Percentiles rank a stretch among this genome's conserved stretches.
phyloP scores from a whole-genome alignment of 2,888 invertebrate species.

The Metellina segmentata region DNA sequence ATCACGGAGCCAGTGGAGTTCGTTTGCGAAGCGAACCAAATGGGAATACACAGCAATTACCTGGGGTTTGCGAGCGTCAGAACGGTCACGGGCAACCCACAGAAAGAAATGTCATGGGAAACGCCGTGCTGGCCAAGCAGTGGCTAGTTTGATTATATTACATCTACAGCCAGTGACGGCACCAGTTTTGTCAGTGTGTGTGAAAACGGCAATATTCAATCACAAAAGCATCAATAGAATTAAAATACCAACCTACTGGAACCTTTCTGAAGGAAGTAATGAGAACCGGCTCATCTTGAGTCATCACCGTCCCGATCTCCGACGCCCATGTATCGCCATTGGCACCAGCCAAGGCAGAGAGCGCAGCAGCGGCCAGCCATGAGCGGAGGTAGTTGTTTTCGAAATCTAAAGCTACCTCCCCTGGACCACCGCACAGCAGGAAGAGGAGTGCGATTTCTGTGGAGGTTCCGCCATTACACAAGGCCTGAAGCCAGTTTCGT shows the following conservation, averaged over 20 bases:
- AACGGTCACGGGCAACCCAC: too few relatives aligned
- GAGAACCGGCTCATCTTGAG: constrained; percentile 86
- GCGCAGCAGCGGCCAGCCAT: constrained; percentile 89
- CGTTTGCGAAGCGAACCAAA: too few relatives aligned
- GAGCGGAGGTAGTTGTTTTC: constrained; percentile 86
- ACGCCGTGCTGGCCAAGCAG: too few relatives aligned
- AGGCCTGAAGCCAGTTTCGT: constrained; percentile 93
- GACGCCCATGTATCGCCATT: constrained; percentile 96
- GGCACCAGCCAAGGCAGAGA: constrained; percentile 89
- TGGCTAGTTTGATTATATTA: too few relatives aligned
- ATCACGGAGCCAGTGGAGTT: too few relatives aligned
- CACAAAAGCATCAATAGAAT: not conserved
- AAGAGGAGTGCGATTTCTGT: constrained; percentile 89
- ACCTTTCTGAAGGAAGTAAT: constrained; percentile 88
- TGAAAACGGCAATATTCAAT: not conserved
- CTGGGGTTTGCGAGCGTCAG: too few relatives aligned
- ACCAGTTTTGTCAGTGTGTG: too few relatives aligned
- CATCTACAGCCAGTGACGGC: too few relatives aligned
- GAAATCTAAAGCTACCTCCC: constrained; percentile 90
- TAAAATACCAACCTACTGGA: constrained; percentile 84
- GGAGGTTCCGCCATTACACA: constrained; percentile 95
- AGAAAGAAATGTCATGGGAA: too few relatives aligned
- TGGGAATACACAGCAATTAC: too few relatives aligned
- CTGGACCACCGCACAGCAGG: constrained; percentile 87
- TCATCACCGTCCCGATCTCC: constrained; percentile 90